Evolutionary conservation across 1,140 invertebrate species (phyloP).

Genomic region (Dendrolimus kikuchii): DNA sequence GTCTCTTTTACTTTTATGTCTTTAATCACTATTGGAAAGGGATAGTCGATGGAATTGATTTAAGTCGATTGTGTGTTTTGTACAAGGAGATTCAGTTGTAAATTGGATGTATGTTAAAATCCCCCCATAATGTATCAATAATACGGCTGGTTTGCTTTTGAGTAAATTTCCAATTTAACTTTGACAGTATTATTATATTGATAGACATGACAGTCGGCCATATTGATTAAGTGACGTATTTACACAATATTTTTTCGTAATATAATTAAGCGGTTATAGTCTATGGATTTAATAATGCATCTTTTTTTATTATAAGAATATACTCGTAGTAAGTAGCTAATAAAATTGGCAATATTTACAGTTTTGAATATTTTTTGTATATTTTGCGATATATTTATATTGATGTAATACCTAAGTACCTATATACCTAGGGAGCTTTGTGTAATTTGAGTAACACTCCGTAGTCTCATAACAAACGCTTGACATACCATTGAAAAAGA

Average conservation of each 20-base stretch:
- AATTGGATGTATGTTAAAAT: conserved; percentile 56
- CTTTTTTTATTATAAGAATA: conserved; percentile 2
- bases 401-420: too few relatives aligned
- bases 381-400: too few relatives aligned
- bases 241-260: not conserved
- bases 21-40: conserved; percentile 7
- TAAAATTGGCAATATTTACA: too few relatives aligned
- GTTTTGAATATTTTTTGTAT: too few relatives aligned
- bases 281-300: not conserved
- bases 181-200: conserved; percentile 70
- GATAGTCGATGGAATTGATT: conserved; percentile 47
- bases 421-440: too few relatives aligned
- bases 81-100: conserved; percentile 61
- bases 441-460: too few relatives aligned
- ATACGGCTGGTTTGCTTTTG: conserved; percentile 45
- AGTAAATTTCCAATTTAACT: conserved; percentile 65
- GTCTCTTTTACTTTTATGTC: conserved; percentile 18
- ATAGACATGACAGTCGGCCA: conserved; percentile 51
- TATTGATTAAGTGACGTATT: conserved; percentile 44
- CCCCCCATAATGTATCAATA: conserved; percentile 65
- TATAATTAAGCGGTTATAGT: conserved; percentile 1
- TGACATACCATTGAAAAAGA: too few relatives aligned
- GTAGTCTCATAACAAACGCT: too few relatives aligned
- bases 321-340: too few relatives aligned
- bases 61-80: conserved; percentile 66